Evolutionary conservation across 1,140 invertebrate species (phyloP).

Genomic region (Cotesia chilonis): DNA sequence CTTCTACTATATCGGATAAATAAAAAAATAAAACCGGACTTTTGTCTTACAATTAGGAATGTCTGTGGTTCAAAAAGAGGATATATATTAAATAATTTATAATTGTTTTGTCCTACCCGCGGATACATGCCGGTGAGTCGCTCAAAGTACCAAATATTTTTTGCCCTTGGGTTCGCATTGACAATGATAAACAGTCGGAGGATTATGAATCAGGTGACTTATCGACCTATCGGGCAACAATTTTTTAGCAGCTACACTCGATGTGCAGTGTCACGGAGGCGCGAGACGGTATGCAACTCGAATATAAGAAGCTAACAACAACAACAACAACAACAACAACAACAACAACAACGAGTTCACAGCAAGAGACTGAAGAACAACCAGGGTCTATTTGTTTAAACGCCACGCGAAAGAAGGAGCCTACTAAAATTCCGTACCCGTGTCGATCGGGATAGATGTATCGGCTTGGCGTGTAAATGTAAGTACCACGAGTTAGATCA

Average conservation of each 20-base stretch:
- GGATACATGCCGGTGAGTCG: constrained; percentile 49
- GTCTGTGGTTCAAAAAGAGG: constrained; percentile 42
- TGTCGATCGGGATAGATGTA: constrained; percentile 62
- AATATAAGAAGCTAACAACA: constrained; percentile 1
- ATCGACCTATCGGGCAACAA: constrained; percentile 3
- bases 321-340: too few relatives aligned
- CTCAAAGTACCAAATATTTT: constrained; percentile 49
- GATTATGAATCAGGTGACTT: constrained; percentile 51
- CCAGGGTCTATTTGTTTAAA: constrained; percentile 49
- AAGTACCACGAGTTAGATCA: neutral
- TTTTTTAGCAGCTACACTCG: neutral
- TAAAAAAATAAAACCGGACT: constrained; percentile 26
- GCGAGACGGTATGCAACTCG: constrained; percentile 32
- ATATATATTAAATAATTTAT: constrained; percentile 61
- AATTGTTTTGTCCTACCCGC: constrained; percentile 55
- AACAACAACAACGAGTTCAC: neutral
- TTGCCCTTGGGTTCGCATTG: constrained; percentile 43
- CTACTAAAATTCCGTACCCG: constrained; percentile 64
- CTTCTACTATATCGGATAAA: neutral
- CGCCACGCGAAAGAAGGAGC: constrained; percentile 37
- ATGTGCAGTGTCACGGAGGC: constrained; percentile 27
- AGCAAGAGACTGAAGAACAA: constrained; percentile 27
- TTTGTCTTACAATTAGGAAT: constrained; percentile 57
- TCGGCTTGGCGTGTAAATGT: constrained; percentile 40
- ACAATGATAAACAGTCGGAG: constrained; percentile 55